These are phyloP conservation scores for Valencia hispanica DNA, from an alignment of 2,797 vertebrate genomes.

Conservation along the genomic window DNA sequence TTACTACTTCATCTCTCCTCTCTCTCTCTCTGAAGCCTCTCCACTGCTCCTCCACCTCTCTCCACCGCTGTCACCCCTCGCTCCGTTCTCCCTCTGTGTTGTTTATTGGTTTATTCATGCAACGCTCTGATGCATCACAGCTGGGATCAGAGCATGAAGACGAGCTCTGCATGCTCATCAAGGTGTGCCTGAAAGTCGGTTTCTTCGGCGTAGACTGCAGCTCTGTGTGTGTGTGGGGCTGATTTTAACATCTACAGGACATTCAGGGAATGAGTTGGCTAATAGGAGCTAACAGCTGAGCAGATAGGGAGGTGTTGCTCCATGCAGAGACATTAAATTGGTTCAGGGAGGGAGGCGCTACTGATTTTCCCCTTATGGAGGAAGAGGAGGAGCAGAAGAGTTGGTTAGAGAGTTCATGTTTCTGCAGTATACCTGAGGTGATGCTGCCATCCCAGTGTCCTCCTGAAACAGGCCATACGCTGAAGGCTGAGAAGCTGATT, in stretches of 20 bases:
- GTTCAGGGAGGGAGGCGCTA: constrained; percentile 48
- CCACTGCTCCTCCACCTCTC: constrained; percentile 18
- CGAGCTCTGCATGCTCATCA: constrained; percentile 48
- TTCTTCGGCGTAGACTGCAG: constrained; percentile 1
- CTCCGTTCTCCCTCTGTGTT: constrained; percentile 10
- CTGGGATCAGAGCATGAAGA: constrained; percentile 54
- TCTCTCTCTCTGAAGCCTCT: background rate
- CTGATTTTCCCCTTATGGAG: constrained; percentile 47
- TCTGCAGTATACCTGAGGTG: too few species aligned
- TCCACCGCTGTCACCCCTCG: background rate
- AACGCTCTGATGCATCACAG: constrained; percentile 40
- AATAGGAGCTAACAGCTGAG: constrained; percentile 53
- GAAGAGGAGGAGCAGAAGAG: background rate
- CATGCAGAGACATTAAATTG: constrained; percentile 71
- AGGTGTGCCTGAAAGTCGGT: constrained; percentile 18
- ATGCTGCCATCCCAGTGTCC: too few species aligned
- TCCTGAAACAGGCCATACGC: too few species aligned
- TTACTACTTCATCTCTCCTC: constrained; percentile 31
- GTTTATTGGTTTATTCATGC: constrained; percentile 65
- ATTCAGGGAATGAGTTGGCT: constrained; percentile 29
- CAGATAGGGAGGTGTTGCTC: constrained; percentile 50
- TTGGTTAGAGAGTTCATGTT: too few species aligned
- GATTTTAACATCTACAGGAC: constrained; percentile 44
- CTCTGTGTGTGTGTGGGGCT: constrained; percentile 4
- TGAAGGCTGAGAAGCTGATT: too few species aligned